These are phyloP conservation scores for Corapipo altera DNA, from an alignment of 2,113 vertebrate species.

Conservation along the genomic window DNA sequence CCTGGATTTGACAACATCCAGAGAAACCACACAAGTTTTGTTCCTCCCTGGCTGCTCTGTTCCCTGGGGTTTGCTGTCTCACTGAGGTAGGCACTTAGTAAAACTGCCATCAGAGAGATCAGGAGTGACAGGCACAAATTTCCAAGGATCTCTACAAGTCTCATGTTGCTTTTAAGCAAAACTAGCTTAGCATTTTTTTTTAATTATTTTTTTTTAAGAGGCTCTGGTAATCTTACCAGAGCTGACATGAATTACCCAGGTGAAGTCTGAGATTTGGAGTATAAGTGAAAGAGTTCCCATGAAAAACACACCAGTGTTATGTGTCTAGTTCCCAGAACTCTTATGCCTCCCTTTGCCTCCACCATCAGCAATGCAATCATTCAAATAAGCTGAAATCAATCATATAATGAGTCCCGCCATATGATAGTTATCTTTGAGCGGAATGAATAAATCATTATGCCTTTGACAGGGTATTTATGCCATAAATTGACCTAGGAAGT, in stretches of 20 bases:
- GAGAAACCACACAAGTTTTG: neutral
- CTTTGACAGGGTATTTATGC: constrained; percentile 57
- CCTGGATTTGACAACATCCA: neutral
- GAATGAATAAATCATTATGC: constrained; percentile 81
- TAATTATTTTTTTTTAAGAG: neutral
- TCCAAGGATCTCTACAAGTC: neutral
- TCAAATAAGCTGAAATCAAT: constrained; percentile 79
- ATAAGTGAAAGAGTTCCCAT: constrained; percentile 46
- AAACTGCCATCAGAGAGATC: neutral
- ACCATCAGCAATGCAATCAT: constrained; percentile 65
- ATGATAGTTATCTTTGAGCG: constrained; percentile 70
- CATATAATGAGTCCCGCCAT: constrained; percentile 77
- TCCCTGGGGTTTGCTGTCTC: neutral
- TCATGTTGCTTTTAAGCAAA: neutral
- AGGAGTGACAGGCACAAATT: constrained; percentile 4
- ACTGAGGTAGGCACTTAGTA: neutral
- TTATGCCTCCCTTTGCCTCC: constrained; percentile 40
- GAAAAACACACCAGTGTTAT: constrained; percentile 63
- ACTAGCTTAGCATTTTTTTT: neutral
- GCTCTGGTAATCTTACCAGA: neutral
- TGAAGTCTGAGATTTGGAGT: neutral
- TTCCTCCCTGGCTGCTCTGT: neutral
- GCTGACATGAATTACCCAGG: neutral
- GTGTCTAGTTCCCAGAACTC: constrained; percentile 75
- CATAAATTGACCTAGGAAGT: constrained; percentile 64